Evolutionary conservation across 2,888 invertebrate genomes (phyloP).

Genomic region (Rhamnusium bicolor): DNA sequence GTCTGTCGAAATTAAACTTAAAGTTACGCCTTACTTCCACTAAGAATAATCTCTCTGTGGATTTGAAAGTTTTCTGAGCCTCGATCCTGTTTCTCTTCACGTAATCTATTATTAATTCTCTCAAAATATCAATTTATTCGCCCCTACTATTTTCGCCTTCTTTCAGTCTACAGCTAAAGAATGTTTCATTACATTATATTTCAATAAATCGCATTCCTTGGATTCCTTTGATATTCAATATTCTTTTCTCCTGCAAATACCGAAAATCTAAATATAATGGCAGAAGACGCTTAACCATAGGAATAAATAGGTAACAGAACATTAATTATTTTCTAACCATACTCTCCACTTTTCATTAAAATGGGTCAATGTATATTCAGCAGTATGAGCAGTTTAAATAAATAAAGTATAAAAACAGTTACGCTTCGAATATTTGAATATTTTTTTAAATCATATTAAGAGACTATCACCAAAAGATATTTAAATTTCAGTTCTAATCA

Average conservation of each 20-base stretch:
- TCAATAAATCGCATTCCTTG: slow-evolving; percentile 28
- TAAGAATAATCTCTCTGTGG: slow-evolving; percentile 57
- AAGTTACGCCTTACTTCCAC: slow-evolving; percentile 42
- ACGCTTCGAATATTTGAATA: too few species aligned
- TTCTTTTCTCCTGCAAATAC: not conserved
- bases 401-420: too few species aligned
- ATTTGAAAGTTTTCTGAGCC: slow-evolving; percentile 51
- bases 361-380: too few species aligned
- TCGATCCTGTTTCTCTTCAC: slow-evolving; percentile 46
- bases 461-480: too few species aligned
- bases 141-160: slow-evolving; percentile 25
- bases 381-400: too few species aligned
- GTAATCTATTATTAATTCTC: slow-evolving; percentile 60
- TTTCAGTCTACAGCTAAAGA: slow-evolving; percentile 18
- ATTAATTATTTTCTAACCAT: not conserved
- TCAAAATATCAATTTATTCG: slow-evolving; percentile 51
- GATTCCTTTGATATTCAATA: slow-evolving; percentile 19
- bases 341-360: too few species aligned
- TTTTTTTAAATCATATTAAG: too few species aligned
- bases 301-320: not conserved
- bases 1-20: slow-evolving; percentile 49
- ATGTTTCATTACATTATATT: slow-evolving; percentile 36
- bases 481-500: too few species aligned
- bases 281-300: not conserved
- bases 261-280: slow-evolving; percentile 14